Conservation (phyloP, 2,113 vertebrate genomes). For the Takifugu flavidus region DNA sequence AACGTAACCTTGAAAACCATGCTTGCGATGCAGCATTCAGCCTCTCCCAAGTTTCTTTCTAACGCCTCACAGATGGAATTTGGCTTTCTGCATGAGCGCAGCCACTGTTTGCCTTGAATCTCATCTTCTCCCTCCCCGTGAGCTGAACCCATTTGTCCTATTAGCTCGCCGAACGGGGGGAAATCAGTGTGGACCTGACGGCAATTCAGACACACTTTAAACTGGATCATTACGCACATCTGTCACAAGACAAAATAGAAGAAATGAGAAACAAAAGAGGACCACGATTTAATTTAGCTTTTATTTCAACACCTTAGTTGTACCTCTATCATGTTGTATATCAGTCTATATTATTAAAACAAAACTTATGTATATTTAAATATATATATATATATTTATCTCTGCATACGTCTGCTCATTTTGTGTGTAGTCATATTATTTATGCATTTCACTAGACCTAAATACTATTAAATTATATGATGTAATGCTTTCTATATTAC, state of each 20-base stretch:
- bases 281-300: conserved; percentile 62
- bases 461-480: conserved; percentile 73
- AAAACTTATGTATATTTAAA: conserved; percentile 60
- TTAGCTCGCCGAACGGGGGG: conserved; percentile 51
- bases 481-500: conserved; percentile 71
- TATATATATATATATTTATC: conserved; percentile 65
- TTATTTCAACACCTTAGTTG: conserved; percentile 78
- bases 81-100: conserved; percentile 34
- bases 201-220: conserved; percentile 41
- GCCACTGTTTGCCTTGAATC: conserved; percentile 44
- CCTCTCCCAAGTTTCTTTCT: conserved; percentile 35
- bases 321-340: conserved; percentile 69
- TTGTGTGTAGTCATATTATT: conserved; percentile 64
- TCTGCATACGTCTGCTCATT: conserved; percentile 73
- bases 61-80: conserved; percentile 18
- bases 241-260: conserved; percentile 39
- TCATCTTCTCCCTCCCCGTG: conserved; percentile 38
- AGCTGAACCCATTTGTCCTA: conserved; percentile 46
- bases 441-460: conserved; percentile 73
- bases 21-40: conserved; percentile 10
- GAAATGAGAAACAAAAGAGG: conserved; percentile 49
- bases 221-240: conserved; percentile 47
- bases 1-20: conserved; percentile 15
- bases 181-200: conserved; percentile 44
- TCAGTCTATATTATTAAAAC: conserved; percentile 70